Evolutionary conservation across 2,888 invertebrate species (phyloP).

Genomic region (Ennomos erosarius): DNA sequence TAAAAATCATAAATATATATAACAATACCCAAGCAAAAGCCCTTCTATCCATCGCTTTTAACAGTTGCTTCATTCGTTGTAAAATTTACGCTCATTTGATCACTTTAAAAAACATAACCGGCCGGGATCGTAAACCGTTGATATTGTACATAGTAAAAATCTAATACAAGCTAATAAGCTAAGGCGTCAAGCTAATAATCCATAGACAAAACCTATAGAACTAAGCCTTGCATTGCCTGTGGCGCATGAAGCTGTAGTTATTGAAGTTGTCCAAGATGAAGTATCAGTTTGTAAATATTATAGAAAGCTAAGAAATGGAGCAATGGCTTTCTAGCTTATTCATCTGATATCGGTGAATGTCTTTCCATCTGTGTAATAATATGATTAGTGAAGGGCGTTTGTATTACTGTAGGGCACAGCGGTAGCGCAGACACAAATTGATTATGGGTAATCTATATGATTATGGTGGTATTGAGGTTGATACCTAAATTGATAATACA

Average conservation of each 20-base stretch:
- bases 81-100: conserved; percentile 17
- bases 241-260: no score
- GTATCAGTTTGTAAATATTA: conserved; percentile 4
- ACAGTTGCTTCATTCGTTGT: conserved; percentile 18
- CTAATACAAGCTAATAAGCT: no score
- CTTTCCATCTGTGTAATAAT: conserved; percentile 18
- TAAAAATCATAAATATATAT: neutral
- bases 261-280: neutral
- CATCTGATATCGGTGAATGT: conserved; percentile 18
- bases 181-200: no score
- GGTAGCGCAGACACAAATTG: conserved; percentile 9
- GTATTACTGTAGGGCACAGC: conserved; percentile 10
- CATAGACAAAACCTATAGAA: no score
- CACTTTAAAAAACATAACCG: conserved; percentile 1
- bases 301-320: conserved; percentile 43
- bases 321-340: conserved; percentile 37
- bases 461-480: conserved; percentile 9
- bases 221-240: no score
- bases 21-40: neutral
- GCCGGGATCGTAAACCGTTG: no score
- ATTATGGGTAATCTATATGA: conserved; percentile 7
- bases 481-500: neutral
- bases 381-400: conserved; percentile 17
- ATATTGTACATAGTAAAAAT: no score
- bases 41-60: conserved; percentile 18